Base-by-base conservation (phyloP, 2,888 invertebrate genomes). In the Scaptomyza tumidula region DNA sequence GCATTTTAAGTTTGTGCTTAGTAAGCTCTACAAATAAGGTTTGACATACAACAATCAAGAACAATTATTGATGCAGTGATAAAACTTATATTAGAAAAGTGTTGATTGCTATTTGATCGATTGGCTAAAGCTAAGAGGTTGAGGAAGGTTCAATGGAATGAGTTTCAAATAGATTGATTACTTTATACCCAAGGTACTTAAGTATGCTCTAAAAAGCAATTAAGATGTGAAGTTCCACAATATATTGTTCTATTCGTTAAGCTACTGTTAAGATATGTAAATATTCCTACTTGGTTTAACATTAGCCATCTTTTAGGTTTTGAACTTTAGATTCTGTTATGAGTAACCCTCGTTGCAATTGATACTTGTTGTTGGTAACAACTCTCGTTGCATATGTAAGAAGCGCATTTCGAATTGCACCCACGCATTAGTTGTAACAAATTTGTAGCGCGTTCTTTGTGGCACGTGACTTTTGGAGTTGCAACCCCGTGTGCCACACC, bases 381-480 rank as follows among this genome's bases (percentile, higher is more conserved):
- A 37, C 86, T 72, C 80, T 80, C 62, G 62, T 44, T 65, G 61
- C 56, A 57, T 65, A 65, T 75, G 77, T 68, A 57, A 63, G 75
- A 44, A 72, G 79, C 75, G 56, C 86, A 83, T 88, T 88, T 88
- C 71, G 79, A 83, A 86, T 86, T 80, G 88, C 85, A 86, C 86
- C 88, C 85, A 86, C 85, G 88, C 85, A 86, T 80, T 83, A 75
- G 87, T 85, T 86, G 83, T 79, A 84, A 84, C 83, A 86, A 88
- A 88, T 88, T 86, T 86, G 88, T 83, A 80, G 88, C 86, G 80
- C 88, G 85, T 83, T 84, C 82, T 72, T 77, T 64, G 75, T 57
- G 70, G 87, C 83, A 84, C 83, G 83, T 84, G 83, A 84, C 83
- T 78, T 63, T 50, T 14, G n/a, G 35, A 46, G 57, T 61, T 60